Percentiles rank a stretch among this genome's conserved stretches.
phyloP scores from a whole-genome alignment of 2,113 vertebrate species.

The Rhinoptilus africanus region DNA sequence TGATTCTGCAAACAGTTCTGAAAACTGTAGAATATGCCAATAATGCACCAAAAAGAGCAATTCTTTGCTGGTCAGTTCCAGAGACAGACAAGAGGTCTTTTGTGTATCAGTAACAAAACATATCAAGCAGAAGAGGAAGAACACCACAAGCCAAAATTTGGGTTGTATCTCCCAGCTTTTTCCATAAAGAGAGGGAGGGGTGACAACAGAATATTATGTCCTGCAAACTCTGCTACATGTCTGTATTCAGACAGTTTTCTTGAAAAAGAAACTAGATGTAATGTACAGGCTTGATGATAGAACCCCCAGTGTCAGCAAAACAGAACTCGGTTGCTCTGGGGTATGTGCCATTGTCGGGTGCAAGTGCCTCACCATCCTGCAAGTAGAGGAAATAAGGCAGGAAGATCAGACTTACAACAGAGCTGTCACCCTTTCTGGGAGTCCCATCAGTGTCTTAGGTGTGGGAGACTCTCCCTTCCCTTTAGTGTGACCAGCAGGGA shows the following conservation, averaged over 20 bases:
- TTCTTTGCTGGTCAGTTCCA: background rate
- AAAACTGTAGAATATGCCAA: background rate
- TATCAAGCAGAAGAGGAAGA: background rate
- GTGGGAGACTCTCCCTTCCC: background rate
- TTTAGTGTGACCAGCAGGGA: background rate
- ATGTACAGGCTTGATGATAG: background rate
- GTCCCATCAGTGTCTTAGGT: accelerated
- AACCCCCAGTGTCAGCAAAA: background rate
- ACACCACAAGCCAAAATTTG: background rate
- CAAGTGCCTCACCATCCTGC: background rate
- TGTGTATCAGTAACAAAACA: background rate
- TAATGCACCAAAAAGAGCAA: background rate
- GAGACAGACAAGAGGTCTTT: background rate
- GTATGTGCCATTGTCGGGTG: accelerated
- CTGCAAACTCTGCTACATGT: background rate
- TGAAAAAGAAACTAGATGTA: background rate
- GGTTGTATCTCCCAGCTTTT: background rate
- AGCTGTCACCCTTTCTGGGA: background rate
- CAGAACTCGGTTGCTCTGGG: background rate
- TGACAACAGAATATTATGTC: accelerated
- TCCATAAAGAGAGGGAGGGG: background rate
- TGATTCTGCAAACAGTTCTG: background rate
- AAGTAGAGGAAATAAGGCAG: background rate
- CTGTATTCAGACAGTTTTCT: background rate
- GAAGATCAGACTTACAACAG: background rate